phyloP scores from a whole-genome alignment of 2,113 vertebrate species.

The Nematolebias whitei region DNA sequence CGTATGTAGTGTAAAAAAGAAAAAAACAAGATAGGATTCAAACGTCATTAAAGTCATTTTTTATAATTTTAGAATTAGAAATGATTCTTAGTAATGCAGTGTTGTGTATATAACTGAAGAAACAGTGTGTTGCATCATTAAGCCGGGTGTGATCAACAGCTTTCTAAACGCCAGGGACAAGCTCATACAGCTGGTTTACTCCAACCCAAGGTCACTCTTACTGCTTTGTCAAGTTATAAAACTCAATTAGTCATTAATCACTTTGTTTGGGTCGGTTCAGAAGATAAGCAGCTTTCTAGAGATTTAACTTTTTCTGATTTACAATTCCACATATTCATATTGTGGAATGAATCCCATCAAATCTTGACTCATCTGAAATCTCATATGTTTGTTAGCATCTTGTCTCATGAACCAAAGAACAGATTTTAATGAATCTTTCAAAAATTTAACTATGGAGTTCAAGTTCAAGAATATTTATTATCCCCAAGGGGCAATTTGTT shows the following conservation, averaged over 20 bases:
- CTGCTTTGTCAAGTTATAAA: slow-evolving; percentile 25
- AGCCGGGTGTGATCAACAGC: background rate
- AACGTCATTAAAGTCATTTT: too few species aligned
- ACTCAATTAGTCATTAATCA: slow-evolving; percentile 57
- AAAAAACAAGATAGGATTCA: too few species aligned
- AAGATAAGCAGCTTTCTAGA: slow-evolving; percentile 49
- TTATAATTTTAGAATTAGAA: too few species aligned
- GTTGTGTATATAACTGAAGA: background rate
- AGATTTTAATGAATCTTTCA: too few species aligned
- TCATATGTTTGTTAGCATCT: background rate
- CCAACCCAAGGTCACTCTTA: slow-evolving; percentile 48
- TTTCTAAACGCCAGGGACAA: too few species aligned
- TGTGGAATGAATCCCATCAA: slow-evolving; percentile 3
- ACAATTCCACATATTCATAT: slow-evolving; percentile 6
- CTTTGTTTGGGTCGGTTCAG: slow-evolving; percentile 42
- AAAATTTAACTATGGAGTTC: too few species aligned
- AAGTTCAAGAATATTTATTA: too few species aligned
- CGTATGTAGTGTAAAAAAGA: too few species aligned
- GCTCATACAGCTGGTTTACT: slow-evolving; percentile 28
- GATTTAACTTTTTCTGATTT: slow-evolving; percentile 32
- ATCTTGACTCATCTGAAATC: slow-evolving; percentile 5
- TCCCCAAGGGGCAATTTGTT: too few species aligned
- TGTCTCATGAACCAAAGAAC: too few species aligned
- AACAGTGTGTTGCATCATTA: background rate
- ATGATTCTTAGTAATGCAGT: too few species aligned